phyloP scores from a whole-genome alignment of 1,140 invertebrate genomes.

The Pissodes strobi region DNA sequence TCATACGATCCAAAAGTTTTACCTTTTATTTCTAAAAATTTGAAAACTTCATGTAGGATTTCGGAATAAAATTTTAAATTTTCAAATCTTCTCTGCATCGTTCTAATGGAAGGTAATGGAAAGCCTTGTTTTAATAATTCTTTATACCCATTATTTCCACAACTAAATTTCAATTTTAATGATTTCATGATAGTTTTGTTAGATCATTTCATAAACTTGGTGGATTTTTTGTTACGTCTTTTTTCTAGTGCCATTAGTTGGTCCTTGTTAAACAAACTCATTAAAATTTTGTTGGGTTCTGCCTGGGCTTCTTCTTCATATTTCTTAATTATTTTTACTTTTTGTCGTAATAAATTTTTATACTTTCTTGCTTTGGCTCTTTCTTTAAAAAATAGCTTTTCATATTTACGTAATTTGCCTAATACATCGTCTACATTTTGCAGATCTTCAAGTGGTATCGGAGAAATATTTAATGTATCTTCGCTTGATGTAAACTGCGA shows the following conservation, averaged over 20 bases:
- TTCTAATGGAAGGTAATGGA: conserved; percentile 23
- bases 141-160: conserved; percentile 27
- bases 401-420: no score
- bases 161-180: conserved; percentile 28
- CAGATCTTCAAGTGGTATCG: no score
- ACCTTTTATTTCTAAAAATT: conserved; percentile 27
- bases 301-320: no score
- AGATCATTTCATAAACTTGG: conserved; percentile 23
- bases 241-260: conserved; percentile 7
- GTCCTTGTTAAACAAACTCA: conserved; percentile 13
- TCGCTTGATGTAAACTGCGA: no score
- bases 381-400: no score
- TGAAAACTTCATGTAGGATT: conserved; percentile 24
- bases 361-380: no score
- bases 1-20: conserved; percentile 10
- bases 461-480: no score
- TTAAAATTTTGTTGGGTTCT: no score
- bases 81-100: conserved; percentile 23
- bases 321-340: no score
- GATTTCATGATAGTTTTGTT: conserved; percentile 8
- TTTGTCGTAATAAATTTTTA: no score
- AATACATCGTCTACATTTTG: no score
- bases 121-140: conserved; percentile 26
- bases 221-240: not conserved
- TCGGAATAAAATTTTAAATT: conserved; percentile 19